Conservation (phyloP, 2,797 vertebrate species). For the Sarcophilus harrisii region DNA sequence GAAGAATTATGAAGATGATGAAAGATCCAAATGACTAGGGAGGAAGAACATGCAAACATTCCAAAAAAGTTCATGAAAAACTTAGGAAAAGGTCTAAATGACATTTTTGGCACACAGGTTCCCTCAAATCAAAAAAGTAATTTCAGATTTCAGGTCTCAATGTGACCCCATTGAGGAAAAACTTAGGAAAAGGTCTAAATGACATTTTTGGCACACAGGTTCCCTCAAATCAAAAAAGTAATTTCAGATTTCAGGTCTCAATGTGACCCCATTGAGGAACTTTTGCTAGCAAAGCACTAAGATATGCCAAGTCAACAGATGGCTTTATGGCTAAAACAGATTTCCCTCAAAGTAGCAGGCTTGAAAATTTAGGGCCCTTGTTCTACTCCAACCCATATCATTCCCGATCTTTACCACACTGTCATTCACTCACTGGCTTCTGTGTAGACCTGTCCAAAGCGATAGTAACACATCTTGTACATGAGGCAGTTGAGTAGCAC, state of each 20-base stretch:
- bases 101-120: background rate
- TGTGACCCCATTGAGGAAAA: background rate
- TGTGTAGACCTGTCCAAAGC: constrained; percentile 99
- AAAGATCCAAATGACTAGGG: background rate
- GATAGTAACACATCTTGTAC: constrained; percentile 99
- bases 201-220: background rate
- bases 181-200: background rate
- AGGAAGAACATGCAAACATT: background rate
- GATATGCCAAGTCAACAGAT: constrained; percentile 27
- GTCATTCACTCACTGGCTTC: constrained; percentile 94
- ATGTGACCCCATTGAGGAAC: background rate
- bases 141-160: background rate
- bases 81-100: constrained; percentile 12
- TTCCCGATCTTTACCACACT: constrained; percentile 13
- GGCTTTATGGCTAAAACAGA: constrained; percentile 24
- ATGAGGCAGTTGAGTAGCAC: constrained; percentile 99
- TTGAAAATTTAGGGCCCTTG: constrained; percentile 41
- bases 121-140: constrained; percentile 24
- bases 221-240: constrained; percentile 25
- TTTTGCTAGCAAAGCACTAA: constrained; percentile 24
- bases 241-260: background rate
- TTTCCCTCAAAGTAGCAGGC: background rate
- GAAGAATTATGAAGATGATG: background rate
- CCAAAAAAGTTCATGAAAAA: background rate
- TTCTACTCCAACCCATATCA: background rate